Conservation (phyloP, 2,797 vertebrate genomes). For the Lithobates pipiens region DNA sequence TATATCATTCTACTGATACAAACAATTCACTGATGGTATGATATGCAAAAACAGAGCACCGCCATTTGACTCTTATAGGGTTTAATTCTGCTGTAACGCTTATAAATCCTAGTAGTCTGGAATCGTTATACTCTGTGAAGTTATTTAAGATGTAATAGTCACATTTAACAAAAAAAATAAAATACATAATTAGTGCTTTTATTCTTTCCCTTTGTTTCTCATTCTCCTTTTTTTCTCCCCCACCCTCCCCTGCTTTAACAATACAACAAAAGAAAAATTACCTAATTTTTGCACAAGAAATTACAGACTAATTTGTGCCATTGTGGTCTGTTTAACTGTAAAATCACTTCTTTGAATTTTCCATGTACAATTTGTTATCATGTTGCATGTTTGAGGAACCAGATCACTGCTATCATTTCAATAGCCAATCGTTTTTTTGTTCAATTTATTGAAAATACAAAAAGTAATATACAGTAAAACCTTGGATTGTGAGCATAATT, state of each 20-base stretch:
- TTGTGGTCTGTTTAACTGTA: not conserved
- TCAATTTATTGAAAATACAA: not conserved
- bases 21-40: not conserved
- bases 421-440: not conserved
- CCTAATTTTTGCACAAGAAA: not conserved
- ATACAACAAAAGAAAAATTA: not conserved
- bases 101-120: not conserved
- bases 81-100: not conserved
- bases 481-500: no score
- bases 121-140: not conserved
- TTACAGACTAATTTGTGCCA: not conserved
- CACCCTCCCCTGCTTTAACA: not conserved
- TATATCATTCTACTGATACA: not conserved
- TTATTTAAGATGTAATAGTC: not conserved
- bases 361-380: not conserved
- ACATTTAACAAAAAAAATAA: not conserved
- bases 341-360: not conserved
- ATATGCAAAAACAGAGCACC: not conserved
- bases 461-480: no score
- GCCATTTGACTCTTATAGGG: not conserved
- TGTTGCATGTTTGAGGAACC: not conserved
- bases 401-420: not conserved
- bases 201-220: not conserved
- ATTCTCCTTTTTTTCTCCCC: not conserved
- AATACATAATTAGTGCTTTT: no score